Base-by-base conservation (phyloP, 2,113 vertebrate species). In the Macrotus californicus region DNA sequence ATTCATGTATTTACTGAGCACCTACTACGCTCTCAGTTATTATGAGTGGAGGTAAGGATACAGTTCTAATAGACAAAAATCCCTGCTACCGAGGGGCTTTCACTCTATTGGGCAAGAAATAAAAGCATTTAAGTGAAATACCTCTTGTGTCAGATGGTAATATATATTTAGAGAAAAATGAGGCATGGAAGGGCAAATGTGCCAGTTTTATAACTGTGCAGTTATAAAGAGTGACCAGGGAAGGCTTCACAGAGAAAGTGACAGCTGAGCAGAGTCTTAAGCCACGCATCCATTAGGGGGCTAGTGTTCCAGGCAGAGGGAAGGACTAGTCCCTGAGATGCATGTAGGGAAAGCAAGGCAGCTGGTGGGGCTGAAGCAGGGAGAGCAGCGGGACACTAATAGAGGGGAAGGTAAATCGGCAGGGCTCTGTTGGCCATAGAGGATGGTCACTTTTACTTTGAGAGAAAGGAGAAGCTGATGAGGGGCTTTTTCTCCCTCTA, bases 351-450 rank as follows among this genome's bases (percentile, higher is more conserved):
- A 72, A 61, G 39, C 50, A 6, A 81, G 64, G 59, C 22, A 43
- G 43, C 43, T 7, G 21, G 76, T 3, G 4, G 26, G n/a, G n/a
- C 46, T 41, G 50, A n/a, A 21, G 34, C 6, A 13, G 43, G 52
- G 84, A 75, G n/a, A 31, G 14, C 24, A 21, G 22, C 1, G 9
- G 31, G 15, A 6, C 11, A 5, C 46, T 0, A 6, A 31, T 1
- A 12, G 48, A 21, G 15, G 46, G 16, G 43, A 24, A 39, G 8
- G 39, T 18, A 22, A 36, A 2, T 1, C 11, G 26, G 56, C 1
- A 1, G 18, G 36, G 52, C 13, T 54, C 9, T 50, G 6, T 3
- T 22, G 19, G 41, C 29, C 9, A 12, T 13, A 15, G 19, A 91
- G 31, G 31, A 61, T 10, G 5, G 24, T 24, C 26, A 54, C 36